phyloP scores from a whole-genome alignment of 2,888 invertebrate species.

The Seira ritae region DNA sequence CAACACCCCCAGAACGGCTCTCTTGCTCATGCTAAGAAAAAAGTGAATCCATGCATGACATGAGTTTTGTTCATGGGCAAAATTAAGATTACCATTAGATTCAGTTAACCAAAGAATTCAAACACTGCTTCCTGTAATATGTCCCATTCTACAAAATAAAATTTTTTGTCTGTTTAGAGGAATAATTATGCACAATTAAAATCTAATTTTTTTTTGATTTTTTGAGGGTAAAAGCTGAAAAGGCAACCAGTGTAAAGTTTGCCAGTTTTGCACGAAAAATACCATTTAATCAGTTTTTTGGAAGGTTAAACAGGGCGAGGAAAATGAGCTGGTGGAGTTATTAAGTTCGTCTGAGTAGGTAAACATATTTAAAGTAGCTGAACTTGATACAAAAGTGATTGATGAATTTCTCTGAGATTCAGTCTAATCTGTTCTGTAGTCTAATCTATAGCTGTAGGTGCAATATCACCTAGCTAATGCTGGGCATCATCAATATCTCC shows the following conservation, averaged over 20 bases:
- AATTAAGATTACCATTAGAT: not conserved
- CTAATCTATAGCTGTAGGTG: too few species aligned
- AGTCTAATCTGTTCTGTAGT: too few species aligned
- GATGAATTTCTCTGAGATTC: too few species aligned
- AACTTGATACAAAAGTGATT: too few species aligned
- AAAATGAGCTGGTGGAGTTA: conserved; percentile 1
- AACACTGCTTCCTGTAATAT: conserved; percentile 5
- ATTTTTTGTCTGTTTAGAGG: too few species aligned
- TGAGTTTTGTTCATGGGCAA: not conserved
- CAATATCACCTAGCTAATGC: too few species aligned
- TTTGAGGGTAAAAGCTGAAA: not conserved
- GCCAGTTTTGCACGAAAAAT: not conserved
- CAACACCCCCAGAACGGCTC: not conserved
- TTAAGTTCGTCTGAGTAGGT: too few species aligned
- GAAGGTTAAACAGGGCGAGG: not conserved
- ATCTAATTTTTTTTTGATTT: not conserved
- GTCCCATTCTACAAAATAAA: not conserved
- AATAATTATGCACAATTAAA: too few species aligned
- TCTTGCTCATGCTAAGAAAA: not conserved
- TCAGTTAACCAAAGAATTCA: not conserved
- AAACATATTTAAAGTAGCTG: too few species aligned
- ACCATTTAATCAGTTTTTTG: not conserved
- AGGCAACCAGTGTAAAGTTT: not conserved
- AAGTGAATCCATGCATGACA: not conserved
- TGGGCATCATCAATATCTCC: too few species aligned